Conservation (phyloP, 2,113 vertebrate species). For the Bujurquina vittata region DNA sequence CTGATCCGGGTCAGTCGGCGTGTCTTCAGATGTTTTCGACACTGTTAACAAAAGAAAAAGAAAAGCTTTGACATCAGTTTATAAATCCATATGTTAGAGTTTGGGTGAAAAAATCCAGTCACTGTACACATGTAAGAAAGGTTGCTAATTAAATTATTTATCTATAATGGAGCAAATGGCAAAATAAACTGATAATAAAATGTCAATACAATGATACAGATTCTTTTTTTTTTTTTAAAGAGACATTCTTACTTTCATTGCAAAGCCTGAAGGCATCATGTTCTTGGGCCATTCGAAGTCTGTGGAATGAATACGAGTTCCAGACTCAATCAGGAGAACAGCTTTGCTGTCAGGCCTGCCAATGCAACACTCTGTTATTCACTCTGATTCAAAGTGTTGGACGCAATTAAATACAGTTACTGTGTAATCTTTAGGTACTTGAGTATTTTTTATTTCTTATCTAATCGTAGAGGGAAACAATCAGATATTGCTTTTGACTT, state of each 20-base stretch:
- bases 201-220: neutral
- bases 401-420: neutral
- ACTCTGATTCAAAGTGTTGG: neutral
- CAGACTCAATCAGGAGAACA: slow-evolving; percentile 92
- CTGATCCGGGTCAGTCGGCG: slow-evolving; percentile 86
- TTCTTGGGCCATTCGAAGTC: slow-evolving; percentile 99
- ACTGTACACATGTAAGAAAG: neutral
- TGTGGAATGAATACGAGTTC: slow-evolving; percentile 92
- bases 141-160: neutral
- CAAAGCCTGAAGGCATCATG: slow-evolving; percentile 96
- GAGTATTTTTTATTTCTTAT: neutral
- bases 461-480: neutral
- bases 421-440: neutral
- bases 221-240: neutral
- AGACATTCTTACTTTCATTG: slow-evolving; percentile 91
- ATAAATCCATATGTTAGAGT: neutral
- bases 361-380: neutral
- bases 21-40: slow-evolving; percentile 92
- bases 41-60: slow-evolving; percentile 76
- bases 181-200: neutral
- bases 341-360: slow-evolving; percentile 92
- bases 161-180: neutral
- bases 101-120: neutral
- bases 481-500: neutral
- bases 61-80: neutral